Conservation (phyloP, 2,113 vertebrate species). For the Phrynosoma platyrhinos region DNA sequence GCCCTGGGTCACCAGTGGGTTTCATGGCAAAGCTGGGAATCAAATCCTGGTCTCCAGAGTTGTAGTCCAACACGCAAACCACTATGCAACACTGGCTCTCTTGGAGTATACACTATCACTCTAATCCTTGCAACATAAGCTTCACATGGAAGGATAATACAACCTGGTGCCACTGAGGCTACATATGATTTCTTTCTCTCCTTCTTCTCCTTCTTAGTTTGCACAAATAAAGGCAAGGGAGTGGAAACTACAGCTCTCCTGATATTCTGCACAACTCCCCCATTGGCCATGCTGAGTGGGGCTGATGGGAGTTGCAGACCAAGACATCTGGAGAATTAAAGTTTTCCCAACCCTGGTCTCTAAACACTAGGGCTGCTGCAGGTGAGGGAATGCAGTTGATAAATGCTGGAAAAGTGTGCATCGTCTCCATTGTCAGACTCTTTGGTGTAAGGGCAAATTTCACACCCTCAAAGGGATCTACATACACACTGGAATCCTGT, state of each 20-base stretch:
- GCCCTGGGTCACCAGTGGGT: no score
- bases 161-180: background rate
- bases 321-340: background rate
- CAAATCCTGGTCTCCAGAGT: no score
- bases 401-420: background rate
- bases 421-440: conserved; percentile 32
- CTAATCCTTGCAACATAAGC: no score
- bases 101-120: no score
- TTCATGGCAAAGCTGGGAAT: no score
- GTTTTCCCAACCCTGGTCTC: no score
- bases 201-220: background rate
- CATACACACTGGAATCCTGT: background rate
- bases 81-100: no score
- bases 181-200: background rate
- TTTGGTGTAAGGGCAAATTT: conserved; percentile 17
- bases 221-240: no score
- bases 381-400: background rate
- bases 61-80: no score
- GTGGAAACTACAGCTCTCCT: no score
- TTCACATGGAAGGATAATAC: background rate
- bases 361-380: no score
- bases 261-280: background rate
- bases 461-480: background rate
- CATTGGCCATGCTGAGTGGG: background rate
- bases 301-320: background rate